phyloP scores from a whole-genome alignment of 2,888 invertebrate genomes.

The Listrodromus nycthemerus region DNA sequence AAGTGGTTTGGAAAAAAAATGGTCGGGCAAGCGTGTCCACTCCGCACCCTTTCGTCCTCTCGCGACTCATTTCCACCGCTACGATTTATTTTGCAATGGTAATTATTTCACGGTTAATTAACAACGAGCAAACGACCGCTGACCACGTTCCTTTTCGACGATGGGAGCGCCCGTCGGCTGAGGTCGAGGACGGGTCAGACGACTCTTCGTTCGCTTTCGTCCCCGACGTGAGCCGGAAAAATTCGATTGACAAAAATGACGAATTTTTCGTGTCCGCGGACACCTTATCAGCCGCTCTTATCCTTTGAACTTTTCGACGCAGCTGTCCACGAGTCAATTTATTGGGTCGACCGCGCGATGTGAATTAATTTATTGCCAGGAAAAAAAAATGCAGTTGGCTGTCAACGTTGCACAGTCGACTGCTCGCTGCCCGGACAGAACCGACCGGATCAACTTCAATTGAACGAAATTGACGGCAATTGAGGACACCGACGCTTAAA shows the following conservation, averaged over 20 bases:
- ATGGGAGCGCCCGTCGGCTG: constrained; percentile 66
- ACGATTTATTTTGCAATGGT: constrained; percentile 76
- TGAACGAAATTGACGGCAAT: constrained; percentile 81
- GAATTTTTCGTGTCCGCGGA: neutral
- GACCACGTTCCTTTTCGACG: constrained; percentile 39
- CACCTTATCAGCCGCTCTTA: neutral
- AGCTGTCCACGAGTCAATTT: constrained; percentile 1
- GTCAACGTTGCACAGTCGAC: constrained; percentile 2
- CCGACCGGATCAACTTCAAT: constrained; percentile 73
- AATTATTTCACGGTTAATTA: constrained; percentile 79
- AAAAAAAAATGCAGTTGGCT: constrained; percentile 53
- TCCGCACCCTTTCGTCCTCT: constrained; percentile 64
- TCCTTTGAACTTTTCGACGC: constrained; percentile 13
- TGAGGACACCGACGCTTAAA: constrained; percentile 74
- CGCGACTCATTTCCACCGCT: neutral
- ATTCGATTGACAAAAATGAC: neutral
- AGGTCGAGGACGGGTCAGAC: constrained; percentile 43
- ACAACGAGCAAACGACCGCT: constrained; percentile 67
- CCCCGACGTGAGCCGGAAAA: neutral
- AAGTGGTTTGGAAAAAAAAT: constrained; percentile 66
- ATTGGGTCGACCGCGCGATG: neutral
- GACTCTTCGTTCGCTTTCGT: constrained; percentile 2
- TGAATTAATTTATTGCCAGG: constrained; percentile 32
- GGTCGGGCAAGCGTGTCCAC: constrained; percentile 55
- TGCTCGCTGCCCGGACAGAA: constrained; percentile 28